Percentiles rank a stretch among this genome's conserved stretches.
Conservation (phyloP, 2,888 invertebrate genomes). For the Allolobophora icterica region DNA sequence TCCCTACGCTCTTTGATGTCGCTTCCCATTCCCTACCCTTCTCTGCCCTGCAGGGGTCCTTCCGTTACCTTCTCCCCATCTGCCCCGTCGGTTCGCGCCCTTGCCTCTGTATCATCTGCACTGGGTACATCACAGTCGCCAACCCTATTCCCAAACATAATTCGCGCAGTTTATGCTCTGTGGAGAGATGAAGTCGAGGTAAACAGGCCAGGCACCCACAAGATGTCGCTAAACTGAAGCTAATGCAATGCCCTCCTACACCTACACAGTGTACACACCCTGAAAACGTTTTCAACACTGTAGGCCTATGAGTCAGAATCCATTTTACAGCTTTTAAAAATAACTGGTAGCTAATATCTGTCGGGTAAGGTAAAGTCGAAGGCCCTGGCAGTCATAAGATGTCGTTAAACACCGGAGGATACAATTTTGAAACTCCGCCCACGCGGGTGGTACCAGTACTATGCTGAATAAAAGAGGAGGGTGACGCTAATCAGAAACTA, state of each 20-base stretch:
- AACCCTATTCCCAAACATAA: not conserved
- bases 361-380: too few species aligned
- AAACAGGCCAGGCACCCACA: not conserved
- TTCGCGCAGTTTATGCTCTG: too few species aligned
- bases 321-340: too few species aligned
- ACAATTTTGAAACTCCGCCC: too few species aligned
- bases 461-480: too few species aligned
- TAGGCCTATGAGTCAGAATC: too few species aligned
- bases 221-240: not conserved
- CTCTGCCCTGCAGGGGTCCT: not conserved
- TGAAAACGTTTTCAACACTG: not conserved
- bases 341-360: too few species aligned
- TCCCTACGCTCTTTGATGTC: constrained; percentile 1
- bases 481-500: too few species aligned
- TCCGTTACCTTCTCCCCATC: not conserved
- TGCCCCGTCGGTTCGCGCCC: not conserved
- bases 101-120: not conserved
- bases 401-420: too few species aligned
- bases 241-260: not conserved
- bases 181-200: not conserved
- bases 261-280: not conserved
- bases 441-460: too few species aligned
- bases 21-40: not conserved
- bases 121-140: not conserved
- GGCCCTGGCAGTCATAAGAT: too few species aligned